Conservation (phyloP, 2,888 invertebrate genomes). For the Automeris io region DNA sequence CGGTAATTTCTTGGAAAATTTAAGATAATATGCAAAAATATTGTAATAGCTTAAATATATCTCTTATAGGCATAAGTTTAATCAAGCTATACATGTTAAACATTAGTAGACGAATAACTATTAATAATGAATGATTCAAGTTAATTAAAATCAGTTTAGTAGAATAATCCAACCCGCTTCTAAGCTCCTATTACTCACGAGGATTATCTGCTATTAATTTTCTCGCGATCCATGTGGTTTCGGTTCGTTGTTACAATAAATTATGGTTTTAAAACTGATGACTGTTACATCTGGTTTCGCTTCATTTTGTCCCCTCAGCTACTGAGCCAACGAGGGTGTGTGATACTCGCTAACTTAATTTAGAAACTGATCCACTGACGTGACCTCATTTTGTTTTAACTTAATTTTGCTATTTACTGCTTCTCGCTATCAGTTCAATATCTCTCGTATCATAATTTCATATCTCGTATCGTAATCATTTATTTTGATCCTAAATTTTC, state of each 20-base stretch:
- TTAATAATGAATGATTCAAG: not conserved
- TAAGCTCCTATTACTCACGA: conserved; percentile 9
- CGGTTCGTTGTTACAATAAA: conserved; percentile 34
- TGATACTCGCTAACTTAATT: conserved; percentile 49
- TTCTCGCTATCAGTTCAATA: too few relatives aligned
- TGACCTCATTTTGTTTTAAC: conserved; percentile 32
- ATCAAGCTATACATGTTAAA: not conserved
- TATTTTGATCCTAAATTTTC: too few relatives aligned
- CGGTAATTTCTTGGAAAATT: too few relatives aligned
- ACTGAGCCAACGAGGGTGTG: conserved; percentile 44
- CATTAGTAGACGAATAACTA: not conserved
- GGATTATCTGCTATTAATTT: conserved; percentile 38
- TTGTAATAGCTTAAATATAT: too few relatives aligned
- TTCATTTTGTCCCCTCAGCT: conserved; percentile 26
- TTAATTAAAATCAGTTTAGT: not conserved
- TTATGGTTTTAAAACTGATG: conserved; percentile 34
- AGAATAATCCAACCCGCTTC: conserved; percentile 3
- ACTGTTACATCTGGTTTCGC: conserved; percentile 31
- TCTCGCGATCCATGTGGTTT: conserved; percentile 32
- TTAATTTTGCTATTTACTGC: too few relatives aligned
- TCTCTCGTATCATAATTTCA: too few relatives aligned
- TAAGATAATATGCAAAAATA: too few relatives aligned
- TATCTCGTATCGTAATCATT: too few relatives aligned
- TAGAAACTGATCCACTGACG: conserved; percentile 48
- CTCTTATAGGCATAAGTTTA: too few relatives aligned